phyloP scores from a whole-genome alignment of 1,140 invertebrate species.

The Catajapyx aquilonaris region DNA sequence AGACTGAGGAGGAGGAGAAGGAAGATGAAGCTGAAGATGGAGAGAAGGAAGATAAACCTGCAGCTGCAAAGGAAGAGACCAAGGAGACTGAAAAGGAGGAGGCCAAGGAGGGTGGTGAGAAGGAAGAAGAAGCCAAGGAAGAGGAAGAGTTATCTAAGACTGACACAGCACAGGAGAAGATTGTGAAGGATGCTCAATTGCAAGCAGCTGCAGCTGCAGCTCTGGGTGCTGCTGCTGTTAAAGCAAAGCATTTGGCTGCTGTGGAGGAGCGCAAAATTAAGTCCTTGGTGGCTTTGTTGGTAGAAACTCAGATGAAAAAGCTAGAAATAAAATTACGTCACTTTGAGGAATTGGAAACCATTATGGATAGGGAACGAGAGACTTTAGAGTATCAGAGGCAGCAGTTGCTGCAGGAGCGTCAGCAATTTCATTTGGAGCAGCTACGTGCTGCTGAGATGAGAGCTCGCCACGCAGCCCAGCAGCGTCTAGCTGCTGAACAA shows the following conservation, averaged over 20 bases:
- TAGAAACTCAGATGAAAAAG: conserved; percentile 99
- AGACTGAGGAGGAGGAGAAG: conserved; percentile 4
- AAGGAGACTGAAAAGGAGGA: conserved; percentile 7
- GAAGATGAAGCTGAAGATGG: conserved; percentile 8
- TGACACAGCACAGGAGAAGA: conserved; percentile 20
- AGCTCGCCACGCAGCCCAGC: no score
- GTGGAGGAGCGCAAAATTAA: conserved; percentile 98
- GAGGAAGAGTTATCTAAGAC: conserved; percentile 14
- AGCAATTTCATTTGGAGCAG: conserved; percentile 97
- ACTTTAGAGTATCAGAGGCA: conserved; percentile 90
- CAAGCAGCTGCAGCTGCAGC: conserved; percentile 91
- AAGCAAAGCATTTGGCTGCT: conserved; percentile 94
- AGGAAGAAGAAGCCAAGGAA: conserved; percentile 9
- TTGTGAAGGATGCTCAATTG: conserved; percentile 64
- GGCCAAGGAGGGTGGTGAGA: conserved; percentile 7
- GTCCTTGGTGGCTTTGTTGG: conserved; percentile 83
- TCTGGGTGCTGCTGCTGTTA: conserved; percentile 88
- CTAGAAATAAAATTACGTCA: conserved; percentile 94
- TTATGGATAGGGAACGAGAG: conserved; percentile 95
- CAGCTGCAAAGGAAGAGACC: conserved; percentile 1
- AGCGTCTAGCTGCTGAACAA: no score
- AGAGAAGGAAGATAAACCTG: neutral
- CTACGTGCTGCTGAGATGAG: conserved; percentile 89
- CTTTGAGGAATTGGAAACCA: conserved; percentile 96
- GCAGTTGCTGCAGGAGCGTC: conserved; percentile 89